These are phyloP conservation scores for Phaetusa simplex DNA, from an alignment of 2,113 vertebrate species.

Conservation along the genomic window DNA sequence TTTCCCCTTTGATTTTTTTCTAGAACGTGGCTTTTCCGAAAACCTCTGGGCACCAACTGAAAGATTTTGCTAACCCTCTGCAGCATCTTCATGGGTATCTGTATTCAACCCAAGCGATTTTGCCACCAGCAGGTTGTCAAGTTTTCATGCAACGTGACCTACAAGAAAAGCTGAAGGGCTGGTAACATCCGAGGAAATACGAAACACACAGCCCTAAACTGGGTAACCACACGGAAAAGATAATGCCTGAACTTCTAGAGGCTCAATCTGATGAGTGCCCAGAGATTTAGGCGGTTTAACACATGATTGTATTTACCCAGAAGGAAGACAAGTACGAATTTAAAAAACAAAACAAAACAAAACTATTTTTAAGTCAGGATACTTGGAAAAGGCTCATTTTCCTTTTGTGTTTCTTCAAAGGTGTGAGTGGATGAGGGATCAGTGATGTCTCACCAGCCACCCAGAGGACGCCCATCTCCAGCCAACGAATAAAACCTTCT, in stretches of 20 bases:
- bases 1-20: background rate
- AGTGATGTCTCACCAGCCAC: background rate
- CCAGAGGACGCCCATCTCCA: background rate
- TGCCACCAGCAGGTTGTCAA: background rate
- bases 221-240: background rate
- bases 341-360: fast-evolving
- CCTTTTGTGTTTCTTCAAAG: background rate
- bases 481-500: background rate
- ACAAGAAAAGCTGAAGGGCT: background rate
- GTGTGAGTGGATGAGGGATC: background rate
- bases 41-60: background rate
- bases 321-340: background rate
- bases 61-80: background rate
- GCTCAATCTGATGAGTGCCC: background rate
- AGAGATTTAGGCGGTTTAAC: background rate
- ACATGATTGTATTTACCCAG: background rate
- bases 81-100: background rate
- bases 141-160: background rate
- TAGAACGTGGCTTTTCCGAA: background rate
- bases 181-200: background rate
- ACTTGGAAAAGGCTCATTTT: background rate
- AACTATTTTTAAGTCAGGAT: background rate
- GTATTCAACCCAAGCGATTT: background rate
- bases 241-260: background rate
- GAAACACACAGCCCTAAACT: background rate